Percentiles rank a stretch among this genome's conserved stretches.
Conservation (phyloP, 1,140 invertebrate genomes). For the Habropoda laboriosa region DNA sequence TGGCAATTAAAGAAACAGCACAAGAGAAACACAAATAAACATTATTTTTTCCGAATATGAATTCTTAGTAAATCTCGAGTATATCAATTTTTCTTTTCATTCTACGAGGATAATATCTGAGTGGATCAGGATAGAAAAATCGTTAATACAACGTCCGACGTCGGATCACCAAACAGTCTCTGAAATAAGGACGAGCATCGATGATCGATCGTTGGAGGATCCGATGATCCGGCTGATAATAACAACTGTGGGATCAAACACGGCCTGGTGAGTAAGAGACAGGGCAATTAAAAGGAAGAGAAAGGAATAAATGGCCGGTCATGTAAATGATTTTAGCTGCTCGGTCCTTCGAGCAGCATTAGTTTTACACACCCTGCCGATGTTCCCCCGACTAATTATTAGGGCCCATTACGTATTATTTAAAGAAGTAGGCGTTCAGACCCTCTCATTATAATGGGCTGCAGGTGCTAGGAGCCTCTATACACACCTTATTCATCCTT, state of each 20-base stretch:
- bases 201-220: slow-evolving; percentile 32
- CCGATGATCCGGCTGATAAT: slow-evolving; percentile 38
- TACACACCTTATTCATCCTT: slow-evolving; percentile 66
- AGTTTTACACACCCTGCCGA: slow-evolving; percentile 62
- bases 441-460: slow-evolving; percentile 68
- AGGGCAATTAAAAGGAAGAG: slow-evolving; percentile 66
- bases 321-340: slow-evolving; percentile 66
- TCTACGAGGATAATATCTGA: too few relatives aligned
- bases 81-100: too few relatives aligned
- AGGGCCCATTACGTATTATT: slow-evolving; percentile 73
- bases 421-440: slow-evolving; percentile 64
- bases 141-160: background rate
- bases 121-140: background rate
- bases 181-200: slow-evolving; percentile 8
- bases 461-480: slow-evolving; percentile 70
- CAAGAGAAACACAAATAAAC: too few relatives aligned
- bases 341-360: slow-evolving; percentile 55
- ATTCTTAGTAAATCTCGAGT: too few relatives aligned
- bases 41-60: too few relatives aligned
- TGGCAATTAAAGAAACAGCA: too few relatives aligned
- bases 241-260: slow-evolving; percentile 38
- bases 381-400: slow-evolving; percentile 69
- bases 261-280: slow-evolving; percentile 33
- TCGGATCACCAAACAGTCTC: slow-evolving; percentile 7
- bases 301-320: slow-evolving; percentile 60